Conservation (phyloP, 2,888 invertebrate genomes). For the Ethmia dodecea region DNA sequence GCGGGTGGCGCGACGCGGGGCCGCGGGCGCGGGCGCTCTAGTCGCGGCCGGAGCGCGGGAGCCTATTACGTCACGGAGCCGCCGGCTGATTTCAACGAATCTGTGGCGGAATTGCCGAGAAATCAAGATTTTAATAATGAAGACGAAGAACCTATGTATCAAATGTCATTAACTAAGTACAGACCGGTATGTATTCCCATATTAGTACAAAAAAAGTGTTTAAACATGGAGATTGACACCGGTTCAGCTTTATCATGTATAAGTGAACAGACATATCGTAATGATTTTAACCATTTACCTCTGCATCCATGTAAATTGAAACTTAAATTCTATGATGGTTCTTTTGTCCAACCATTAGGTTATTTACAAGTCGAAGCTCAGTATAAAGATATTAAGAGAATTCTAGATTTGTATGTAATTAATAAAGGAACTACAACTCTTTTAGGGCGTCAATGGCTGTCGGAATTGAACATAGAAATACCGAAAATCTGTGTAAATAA, state of each 20-base stretch:
- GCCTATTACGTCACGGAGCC: not conserved
- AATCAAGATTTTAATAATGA: conserved; percentile 1
- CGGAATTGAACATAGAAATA: conserved; percentile 9
- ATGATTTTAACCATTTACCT: conserved; percentile 6
- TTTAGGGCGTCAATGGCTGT: conserved; percentile 12
- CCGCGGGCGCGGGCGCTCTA: too few relatives aligned
- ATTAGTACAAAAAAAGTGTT: conserved; percentile 1
- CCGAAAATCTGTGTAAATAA: not conserved
- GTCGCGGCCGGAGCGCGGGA: not conserved
- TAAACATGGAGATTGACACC: conserved; percentile 19
- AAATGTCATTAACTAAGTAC: conserved; percentile 3
- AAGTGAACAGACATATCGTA: conserved; percentile 8
- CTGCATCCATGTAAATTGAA: conserved; percentile 9
- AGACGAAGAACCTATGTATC: not conserved
- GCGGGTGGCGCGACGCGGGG: too few relatives aligned
- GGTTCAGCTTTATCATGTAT: conserved; percentile 10
- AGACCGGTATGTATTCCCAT: conserved; percentile 12
- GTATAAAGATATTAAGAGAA: conserved; percentile 3
- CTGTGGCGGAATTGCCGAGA: not conserved
- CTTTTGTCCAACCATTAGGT: conserved; percentile 6
- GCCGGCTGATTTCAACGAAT: not conserved
- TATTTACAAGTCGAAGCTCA: conserved; percentile 3
- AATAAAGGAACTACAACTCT: conserved; percentile 10
- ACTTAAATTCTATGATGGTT: conserved; percentile 10
- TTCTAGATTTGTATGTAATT: conserved; percentile 11